Evolutionary conservation across 2,888 invertebrate species (phyloP).

Genomic region (Spatulosminthurus flaviceps): DNA sequence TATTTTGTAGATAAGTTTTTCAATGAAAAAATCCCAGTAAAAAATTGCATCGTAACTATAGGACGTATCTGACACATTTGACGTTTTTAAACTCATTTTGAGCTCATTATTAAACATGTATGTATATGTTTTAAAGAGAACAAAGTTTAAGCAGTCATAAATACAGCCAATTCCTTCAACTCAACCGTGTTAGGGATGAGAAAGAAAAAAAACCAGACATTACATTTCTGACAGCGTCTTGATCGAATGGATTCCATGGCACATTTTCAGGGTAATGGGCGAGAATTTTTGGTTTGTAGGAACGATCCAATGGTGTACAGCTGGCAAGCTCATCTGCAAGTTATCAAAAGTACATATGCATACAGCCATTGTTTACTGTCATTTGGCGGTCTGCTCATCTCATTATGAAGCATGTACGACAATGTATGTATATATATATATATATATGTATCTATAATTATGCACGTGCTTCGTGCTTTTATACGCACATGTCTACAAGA

Average conservation of each 20-base stretch:
- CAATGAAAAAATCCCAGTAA: too few relatives aligned
- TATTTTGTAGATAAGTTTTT: too few relatives aligned
- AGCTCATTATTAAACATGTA: too few relatives aligned
- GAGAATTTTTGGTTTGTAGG: slow-evolving; percentile 92
- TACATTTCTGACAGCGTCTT: slow-evolving; percentile 96
- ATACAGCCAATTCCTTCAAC: not conserved
- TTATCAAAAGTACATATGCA: slow-evolving; percentile 33
- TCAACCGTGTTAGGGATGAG: not conserved
- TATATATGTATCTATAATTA: too few relatives aligned
- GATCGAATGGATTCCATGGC: slow-evolving; percentile 88
- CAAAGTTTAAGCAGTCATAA: not conserved
- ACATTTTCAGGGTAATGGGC: slow-evolving; percentile 95
- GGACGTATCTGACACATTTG: too few relatives aligned
- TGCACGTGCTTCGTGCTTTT: too few relatives aligned
- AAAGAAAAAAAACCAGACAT: slow-evolving; percentile 64
- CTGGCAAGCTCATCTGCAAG: slow-evolving; percentile 79
- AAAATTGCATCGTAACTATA: too few relatives aligned
- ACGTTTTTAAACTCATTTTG: too few relatives aligned
- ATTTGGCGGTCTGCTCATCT: too few relatives aligned
- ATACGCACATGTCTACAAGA: too few relatives aligned
- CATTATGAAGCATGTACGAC: slow-evolving; percentile 7
- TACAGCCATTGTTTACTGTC: slow-evolving; percentile 33
- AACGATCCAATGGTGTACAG: slow-evolving; percentile 90
- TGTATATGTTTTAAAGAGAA: too few relatives aligned
- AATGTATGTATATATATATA: not conserved